phyloP scores from a whole-genome alignment of 2,888 invertebrate genomes.

The Agrochola macilenta region DNA sequence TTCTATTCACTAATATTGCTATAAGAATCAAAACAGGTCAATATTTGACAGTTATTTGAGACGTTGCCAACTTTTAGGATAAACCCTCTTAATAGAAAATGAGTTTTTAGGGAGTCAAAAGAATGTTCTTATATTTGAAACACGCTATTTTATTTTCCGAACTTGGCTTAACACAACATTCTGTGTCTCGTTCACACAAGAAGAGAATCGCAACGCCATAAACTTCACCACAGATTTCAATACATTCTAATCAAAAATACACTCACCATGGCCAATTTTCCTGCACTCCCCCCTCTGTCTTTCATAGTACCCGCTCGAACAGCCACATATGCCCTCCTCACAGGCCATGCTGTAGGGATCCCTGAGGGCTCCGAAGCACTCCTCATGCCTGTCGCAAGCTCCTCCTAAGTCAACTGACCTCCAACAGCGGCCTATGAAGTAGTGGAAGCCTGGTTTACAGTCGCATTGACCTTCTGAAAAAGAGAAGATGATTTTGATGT shows the following conservation, averaged over 20 bases:
- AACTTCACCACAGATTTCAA: neutral
- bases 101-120: too few relatives aligned
- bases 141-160: neutral
- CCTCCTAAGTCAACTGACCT: conserved; percentile 70
- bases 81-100: too few relatives aligned
- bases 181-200: neutral
- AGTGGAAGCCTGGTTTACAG: conserved; percentile 80
- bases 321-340: conserved; percentile 72
- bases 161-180: neutral
- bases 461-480: conserved; percentile 75
- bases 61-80: too few relatives aligned
- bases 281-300: conserved; percentile 85
- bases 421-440: conserved; percentile 85
- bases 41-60: too few relatives aligned
- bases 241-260: neutral
- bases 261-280: conserved; percentile 75
- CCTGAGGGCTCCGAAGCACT: conserved; percentile 76
- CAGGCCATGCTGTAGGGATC: conserved; percentile 81
- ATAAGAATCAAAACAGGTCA: too few relatives aligned
- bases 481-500: neutral
- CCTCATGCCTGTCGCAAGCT: conserved; percentile 74
- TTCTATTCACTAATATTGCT: too few relatives aligned
- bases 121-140: neutral
- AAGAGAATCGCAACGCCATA: neutral
- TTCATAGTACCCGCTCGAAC: conserved; percentile 79